Evolutionary conservation across 1,140 invertebrate genomes (phyloP), one percentile per base, ranked within the genome.

Genomic region (Dendrolimus kikuchii): DNA sequence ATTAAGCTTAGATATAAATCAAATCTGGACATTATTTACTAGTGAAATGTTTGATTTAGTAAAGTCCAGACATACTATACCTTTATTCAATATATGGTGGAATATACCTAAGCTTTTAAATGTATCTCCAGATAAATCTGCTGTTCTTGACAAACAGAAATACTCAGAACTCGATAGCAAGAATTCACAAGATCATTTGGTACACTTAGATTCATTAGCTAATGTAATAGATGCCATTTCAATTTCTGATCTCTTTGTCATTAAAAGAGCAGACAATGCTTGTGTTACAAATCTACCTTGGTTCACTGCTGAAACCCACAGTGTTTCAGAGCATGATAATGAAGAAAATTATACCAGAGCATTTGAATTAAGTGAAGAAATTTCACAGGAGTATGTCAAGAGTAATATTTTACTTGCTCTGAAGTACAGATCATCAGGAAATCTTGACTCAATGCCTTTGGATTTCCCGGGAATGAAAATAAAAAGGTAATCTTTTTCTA

Each of bases 321-420:
- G 81, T 72, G 64, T 86, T 40, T 74, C 77, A 50, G 81, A 85
- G 58, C 63, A 52, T 48, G 80, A 86, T 54, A 71, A 72, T 59
- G 62, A 71, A 9, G 62, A 71, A 7, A 60, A 55, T 54, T 85
- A 75, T 59, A 60, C 64, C 44, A 73, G 57, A 53, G 54, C 55
- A 40, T 7, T 76, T 52, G 64, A 74, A 38, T 37, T 72, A 8
- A 60, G 44, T 38, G 59, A 62, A 51, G 62, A 81, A 46, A 77
- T 81, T 52, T 60, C 69, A 37, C 57, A 71, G 57, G 53, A 62
- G 10, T 53, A 86, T 6, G 53, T 78, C 59, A 75, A 62, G 77
- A 79, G 78, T 83, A 48, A 66, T 62, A 44, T 45, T 38, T 38
- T 38, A 44, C 9, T 63, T 50, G 46, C 59, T 49, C 23, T 23